These are phyloP conservation scores for Cynopterus sphinx DNA, from an alignment of 2,797 vertebrate species.

Conservation along the genomic window DNA sequence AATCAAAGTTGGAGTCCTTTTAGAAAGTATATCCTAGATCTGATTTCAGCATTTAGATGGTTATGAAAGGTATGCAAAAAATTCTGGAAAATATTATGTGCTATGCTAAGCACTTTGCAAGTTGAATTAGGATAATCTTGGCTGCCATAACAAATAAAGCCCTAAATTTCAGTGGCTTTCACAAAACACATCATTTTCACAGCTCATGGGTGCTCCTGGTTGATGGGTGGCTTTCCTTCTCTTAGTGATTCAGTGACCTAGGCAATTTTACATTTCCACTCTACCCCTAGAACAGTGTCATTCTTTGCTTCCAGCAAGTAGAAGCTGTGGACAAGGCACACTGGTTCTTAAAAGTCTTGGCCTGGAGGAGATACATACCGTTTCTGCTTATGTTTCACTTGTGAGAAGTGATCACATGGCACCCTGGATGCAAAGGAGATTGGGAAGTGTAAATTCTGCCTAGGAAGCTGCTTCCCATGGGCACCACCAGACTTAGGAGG, in stretches of 20 bases:
- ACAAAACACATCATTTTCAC: not conserved
- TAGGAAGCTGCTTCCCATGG: not conserved
- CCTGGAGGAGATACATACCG: not conserved
- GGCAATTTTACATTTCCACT: not conserved
- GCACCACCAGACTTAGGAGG: not conserved
- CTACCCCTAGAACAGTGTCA: not conserved
- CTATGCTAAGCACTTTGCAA: not conserved
- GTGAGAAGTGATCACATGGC: not conserved
- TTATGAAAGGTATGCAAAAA: not conserved
- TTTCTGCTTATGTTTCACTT: not conserved
- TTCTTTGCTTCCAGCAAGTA: not conserved
- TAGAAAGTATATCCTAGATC: not conserved
- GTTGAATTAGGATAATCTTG: not conserved
- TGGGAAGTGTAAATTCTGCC: not conserved
- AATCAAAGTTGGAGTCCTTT: not conserved
- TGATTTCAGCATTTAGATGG: not conserved
- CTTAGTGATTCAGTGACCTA: not conserved
- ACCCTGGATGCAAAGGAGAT: not conserved
- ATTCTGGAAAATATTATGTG: not conserved
- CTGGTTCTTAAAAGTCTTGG: not conserved
- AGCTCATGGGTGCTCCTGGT: not conserved
- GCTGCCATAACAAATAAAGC: not conserved
- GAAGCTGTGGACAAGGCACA: not conserved
- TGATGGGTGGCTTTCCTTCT: not conserved
- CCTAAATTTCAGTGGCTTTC: not conserved